Percentiles rank a stretch among this genome's conserved stretches.
These are phyloP conservation scores for Drosophila bipectinata DNA, from an alignment of 1,140 invertebrate genomes.

Conservation along the genomic window DNA sequence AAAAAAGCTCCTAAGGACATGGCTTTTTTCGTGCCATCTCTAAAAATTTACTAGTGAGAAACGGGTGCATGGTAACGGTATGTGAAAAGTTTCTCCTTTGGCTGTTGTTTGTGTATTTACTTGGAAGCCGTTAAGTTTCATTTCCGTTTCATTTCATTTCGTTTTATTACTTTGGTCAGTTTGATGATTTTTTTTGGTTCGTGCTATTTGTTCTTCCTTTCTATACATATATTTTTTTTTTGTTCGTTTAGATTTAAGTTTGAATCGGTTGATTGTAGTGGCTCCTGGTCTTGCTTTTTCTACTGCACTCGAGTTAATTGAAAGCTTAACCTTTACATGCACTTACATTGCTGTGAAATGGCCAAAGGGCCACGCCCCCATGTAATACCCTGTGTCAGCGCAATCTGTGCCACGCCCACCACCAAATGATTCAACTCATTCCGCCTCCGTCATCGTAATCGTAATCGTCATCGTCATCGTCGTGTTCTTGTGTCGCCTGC, in stretches of 20 bases:
- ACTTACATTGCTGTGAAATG: constrained; percentile 23
- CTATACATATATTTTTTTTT: neutral
- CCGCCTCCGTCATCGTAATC: constrained; percentile 32
- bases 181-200: constrained; percentile 33
- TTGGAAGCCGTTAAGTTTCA: constrained; percentile 78
- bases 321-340: constrained; percentile 71
- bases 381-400: constrained; percentile 53
- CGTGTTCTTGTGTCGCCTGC: constrained; percentile 9
- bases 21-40: neutral
- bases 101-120: constrained; percentile 74
- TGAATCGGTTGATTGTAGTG: constrained; percentile 37
- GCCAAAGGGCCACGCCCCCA: constrained; percentile 21
- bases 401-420: constrained; percentile 49
- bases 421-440: constrained; percentile 52
- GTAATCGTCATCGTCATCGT: constrained; percentile 23
- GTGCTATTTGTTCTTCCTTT: constrained; percentile 5
- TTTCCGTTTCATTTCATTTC: constrained; percentile 80
- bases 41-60: constrained; percentile 12
- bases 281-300: neutral
- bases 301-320: constrained; percentile 67
- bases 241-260: constrained; percentile 52
- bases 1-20: no score
- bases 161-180: constrained; percentile 79
- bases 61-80: constrained; percentile 48
- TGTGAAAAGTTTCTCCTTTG: constrained; percentile 70